Conservation (phyloP, 2,888 invertebrate genomes). For the Byasa hedistus region DNA sequence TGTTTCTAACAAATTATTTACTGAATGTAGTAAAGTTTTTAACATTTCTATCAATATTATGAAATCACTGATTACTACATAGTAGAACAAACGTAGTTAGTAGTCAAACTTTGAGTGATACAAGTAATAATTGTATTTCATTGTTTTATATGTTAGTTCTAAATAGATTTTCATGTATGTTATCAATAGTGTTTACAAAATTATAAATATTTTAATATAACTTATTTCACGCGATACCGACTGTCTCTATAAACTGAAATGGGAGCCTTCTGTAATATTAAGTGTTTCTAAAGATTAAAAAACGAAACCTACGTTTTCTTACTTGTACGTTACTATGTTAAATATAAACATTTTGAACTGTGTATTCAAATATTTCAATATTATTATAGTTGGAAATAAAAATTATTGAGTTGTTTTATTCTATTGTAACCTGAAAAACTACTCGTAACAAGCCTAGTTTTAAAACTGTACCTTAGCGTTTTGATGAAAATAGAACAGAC, state of each 20-base stretch:
- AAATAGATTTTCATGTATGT: background rate
- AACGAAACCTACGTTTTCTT: background rate
- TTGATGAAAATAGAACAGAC: no score
- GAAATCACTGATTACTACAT: background rate
- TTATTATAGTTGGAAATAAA: constrained; percentile 22
- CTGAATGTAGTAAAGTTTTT: background rate
- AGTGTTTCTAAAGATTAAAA: constrained; percentile 10
- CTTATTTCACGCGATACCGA: background rate
- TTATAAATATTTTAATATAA: background rate
- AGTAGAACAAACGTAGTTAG: background rate
- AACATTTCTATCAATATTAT: background rate
- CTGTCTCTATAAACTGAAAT: constrained; percentile 1
- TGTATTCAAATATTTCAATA: constrained; percentile 21
- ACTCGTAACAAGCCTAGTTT: no score
- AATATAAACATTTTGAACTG: constrained; percentile 11
- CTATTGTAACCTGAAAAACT: background rate
- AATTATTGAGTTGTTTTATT: constrained; percentile 13
- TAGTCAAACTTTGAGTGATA: background rate
- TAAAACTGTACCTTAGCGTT: no score
- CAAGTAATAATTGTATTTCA: background rate
- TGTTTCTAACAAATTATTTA: background rate
- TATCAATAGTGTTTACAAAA: background rate
- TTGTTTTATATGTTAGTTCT: background rate
- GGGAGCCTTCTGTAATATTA: constrained; percentile 17
- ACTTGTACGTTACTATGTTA: constrained; percentile 8